Evolutionary conservation across 2,797 vertebrate species (phyloP).

Genomic region (Thalassophryne amazonica): DNA sequence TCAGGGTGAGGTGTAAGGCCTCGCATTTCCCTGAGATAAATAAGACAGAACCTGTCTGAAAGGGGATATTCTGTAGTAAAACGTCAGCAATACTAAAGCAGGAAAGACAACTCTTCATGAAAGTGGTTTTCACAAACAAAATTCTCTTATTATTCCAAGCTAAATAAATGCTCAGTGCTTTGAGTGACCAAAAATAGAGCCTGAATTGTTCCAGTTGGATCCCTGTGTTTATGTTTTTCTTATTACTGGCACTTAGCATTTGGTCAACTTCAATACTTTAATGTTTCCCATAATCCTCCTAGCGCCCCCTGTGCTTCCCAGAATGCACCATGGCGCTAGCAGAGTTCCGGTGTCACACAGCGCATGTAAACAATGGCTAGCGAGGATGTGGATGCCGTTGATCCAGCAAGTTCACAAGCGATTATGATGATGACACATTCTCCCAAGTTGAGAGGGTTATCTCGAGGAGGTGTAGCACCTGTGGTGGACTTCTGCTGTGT

Average conservation of each 20-base stretch:
- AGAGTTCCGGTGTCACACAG: too few relatives aligned
- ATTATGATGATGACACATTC: too few relatives aligned
- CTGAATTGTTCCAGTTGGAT: constrained; percentile 9
- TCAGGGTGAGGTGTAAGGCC: constrained; percentile 47
- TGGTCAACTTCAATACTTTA: too few relatives aligned
- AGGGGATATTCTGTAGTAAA: constrained; percentile 16
- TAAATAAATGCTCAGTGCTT: background rate
- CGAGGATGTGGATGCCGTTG: too few relatives aligned
- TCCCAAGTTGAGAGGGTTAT: too few relatives aligned
- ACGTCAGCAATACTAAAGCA: background rate
- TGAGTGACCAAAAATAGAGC: background rate
- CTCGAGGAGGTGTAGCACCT: too few relatives aligned
- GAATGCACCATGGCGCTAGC: too few relatives aligned
- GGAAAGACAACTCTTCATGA: constrained; percentile 27
- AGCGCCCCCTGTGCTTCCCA: too few relatives aligned
- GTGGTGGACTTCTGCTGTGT: too few relatives aligned
- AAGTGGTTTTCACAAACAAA: constrained; percentile 1
- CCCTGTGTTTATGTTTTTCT: background rate
- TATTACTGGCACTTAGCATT: background rate
- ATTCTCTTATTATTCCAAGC: constrained; percentile 1
- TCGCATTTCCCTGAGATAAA: constrained; percentile 49
- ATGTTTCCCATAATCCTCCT: too few relatives aligned
- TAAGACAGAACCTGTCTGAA: constrained; percentile 44
- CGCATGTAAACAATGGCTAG: too few relatives aligned
- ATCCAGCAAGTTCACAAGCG: too few relatives aligned